Base-by-base conservation (phyloP, 2,888 invertebrate genomes). In the Portevinia maculata region DNA sequence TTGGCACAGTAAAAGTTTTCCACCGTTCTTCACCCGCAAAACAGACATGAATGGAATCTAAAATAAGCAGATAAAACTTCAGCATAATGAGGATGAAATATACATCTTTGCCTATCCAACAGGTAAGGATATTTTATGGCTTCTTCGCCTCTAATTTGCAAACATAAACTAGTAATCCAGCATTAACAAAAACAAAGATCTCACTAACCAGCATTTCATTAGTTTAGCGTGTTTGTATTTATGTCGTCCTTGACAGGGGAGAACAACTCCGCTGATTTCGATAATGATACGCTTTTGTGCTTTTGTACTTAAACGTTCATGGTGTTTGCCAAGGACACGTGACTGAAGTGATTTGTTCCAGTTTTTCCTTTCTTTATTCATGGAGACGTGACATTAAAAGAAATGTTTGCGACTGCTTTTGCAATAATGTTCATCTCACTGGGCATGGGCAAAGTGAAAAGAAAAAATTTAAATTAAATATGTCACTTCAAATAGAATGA, bases 271-370 rank as follows among this genome's bases (percentile, higher is more conserved):
- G 30, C 50, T 70, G 70, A 39, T 70, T 70, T 70, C 21, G 59
- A 70, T 59, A 70, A 70, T 59, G 46, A 70, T 59, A 50, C 39
- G 59, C 50, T 32, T 59, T 46, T 59, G 48, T 69, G 44, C 21
- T 44, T 53, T 55, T 67, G 70, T 70, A 41, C 52, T 30, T 11
- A 28, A 30, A 15, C 30, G 69, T 30, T 24, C 19, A 28, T 70
- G 37, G 59, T 70, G 59, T 59, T 70, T 70, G 50, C 39, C 70
- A 70, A 70, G 70, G 70, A 70, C 59, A 70, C 50, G 50, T 59
- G 39, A 9, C 48, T 59, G 30, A 59, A 59, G 70, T 70, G 70
- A 70, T 41, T 70, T 50, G 48, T 30, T 70, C 59, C 28, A 39
- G 48, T 50, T 50, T n/a, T 70, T 59, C 50, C 13, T 2, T 37